These are phyloP conservation scores for Phortica okadai DNA, from an alignment of 2,888 invertebrate species.

Conservation along the genomic window DNA sequence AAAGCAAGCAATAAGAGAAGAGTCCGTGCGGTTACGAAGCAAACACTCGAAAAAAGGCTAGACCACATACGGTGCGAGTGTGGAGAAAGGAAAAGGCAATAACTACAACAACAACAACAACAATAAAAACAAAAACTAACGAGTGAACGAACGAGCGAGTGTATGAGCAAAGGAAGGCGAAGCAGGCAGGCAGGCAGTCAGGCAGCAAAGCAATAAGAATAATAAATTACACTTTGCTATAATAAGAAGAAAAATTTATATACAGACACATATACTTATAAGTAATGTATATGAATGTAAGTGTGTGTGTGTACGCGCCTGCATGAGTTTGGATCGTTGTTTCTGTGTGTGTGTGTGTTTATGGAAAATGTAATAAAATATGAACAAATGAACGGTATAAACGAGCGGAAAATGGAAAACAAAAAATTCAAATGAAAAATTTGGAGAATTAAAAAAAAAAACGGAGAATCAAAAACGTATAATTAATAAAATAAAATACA, in stretches of 20 bases:
- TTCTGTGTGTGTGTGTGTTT: conserved; percentile 48
- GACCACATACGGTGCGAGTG: conserved; percentile 70
- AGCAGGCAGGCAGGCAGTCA: conserved; percentile 28
- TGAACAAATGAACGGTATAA: conserved; percentile 57
- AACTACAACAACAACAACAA: conserved; percentile 39
- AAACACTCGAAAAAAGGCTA: conserved; percentile 39
- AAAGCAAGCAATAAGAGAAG: conserved; percentile 27
- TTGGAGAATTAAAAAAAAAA: conserved; percentile 31
- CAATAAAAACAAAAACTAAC: conserved; percentile 37
- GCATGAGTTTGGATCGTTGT: neutral
- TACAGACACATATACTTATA: conserved; percentile 54
- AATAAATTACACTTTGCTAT: conserved; percentile 72
- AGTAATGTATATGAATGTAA: conserved; percentile 48
- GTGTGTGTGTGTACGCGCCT: conserved; percentile 32
- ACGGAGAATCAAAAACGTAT: conserved; percentile 11
- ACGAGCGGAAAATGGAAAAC: conserved; percentile 10
- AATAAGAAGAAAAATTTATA: conserved; percentile 70
- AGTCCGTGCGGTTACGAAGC: conserved; percentile 30
- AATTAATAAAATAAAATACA: neutral
- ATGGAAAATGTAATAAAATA: conserved; percentile 69
- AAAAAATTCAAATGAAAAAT: conserved; percentile 26
- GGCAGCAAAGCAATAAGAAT: conserved; percentile 65
- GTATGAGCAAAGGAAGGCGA: conserved; percentile 1
- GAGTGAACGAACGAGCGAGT: conserved; percentile 34
- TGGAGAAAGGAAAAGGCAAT: conserved; percentile 37